These are phyloP conservation scores for Leiothrix lutea DNA, from an alignment of 2,113 vertebrate species.

Conservation along the genomic window DNA sequence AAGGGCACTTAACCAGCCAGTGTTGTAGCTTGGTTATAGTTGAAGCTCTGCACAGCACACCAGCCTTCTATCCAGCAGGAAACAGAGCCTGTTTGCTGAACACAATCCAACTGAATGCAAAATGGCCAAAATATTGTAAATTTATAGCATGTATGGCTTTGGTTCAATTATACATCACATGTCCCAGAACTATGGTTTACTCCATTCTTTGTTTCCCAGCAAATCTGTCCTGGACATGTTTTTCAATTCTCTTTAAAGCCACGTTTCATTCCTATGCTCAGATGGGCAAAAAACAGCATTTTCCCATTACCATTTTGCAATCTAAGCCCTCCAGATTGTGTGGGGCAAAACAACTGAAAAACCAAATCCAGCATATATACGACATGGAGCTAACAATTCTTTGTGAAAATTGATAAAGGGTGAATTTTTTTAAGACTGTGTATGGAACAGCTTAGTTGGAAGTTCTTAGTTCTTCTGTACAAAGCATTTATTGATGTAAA, in stretches of 20 bases:
- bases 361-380: background rate
- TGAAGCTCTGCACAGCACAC: background rate
- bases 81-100: background rate
- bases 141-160: background rate
- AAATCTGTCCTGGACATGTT: background rate
- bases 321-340: background rate
- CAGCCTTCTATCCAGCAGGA: background rate
- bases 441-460: background rate
- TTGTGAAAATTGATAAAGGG: background rate
- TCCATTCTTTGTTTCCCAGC: background rate
- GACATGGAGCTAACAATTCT: background rate
- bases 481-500: background rate
- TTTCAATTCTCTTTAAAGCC: background rate
- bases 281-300: rapidly evolving
- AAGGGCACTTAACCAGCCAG: background rate
- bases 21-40: background rate
- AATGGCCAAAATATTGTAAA: background rate
- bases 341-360: background rate
- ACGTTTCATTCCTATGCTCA: background rate
- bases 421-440: background rate
- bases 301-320: background rate
- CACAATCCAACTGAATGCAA: background rate
- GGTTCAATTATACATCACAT: background rate
- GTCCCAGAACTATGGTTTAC: background rate
- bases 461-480: background rate